Evolutionary conservation across 2,113 vertebrate species (phyloP).

Genomic region (Numenius arquata): DNA sequence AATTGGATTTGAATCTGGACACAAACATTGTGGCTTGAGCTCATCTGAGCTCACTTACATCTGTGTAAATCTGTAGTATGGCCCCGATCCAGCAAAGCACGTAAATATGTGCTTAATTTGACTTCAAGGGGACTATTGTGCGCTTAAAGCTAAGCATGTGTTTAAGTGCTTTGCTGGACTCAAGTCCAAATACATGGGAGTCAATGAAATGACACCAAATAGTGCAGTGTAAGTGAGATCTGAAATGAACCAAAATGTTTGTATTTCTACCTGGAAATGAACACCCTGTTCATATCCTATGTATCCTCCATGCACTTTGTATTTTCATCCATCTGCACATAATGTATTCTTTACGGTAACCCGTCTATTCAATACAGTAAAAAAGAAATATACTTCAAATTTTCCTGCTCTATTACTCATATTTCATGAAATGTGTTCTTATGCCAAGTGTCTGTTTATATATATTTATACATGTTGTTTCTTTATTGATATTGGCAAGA

Average conservation of each 20-base stretch:
- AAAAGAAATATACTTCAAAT: slow-evolving; percentile 60
- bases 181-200: slow-evolving; percentile 50
- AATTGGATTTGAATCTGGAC: slow-evolving; percentile 70
- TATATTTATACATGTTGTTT: slow-evolving; percentile 67
- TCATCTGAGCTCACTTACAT: slow-evolving; percentile 71
- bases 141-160: slow-evolving; percentile 58
- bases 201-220: slow-evolving; percentile 59
- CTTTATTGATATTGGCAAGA: slow-evolving; percentile 65
- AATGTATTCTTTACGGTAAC: slow-evolving; percentile 35
- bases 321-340: slow-evolving; percentile 5
- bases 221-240: slow-evolving; percentile 41
- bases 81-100: slow-evolving; percentile 52
- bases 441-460: slow-evolving; percentile 66
- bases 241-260: slow-evolving; percentile 68
- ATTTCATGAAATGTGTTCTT: slow-evolving; percentile 49
- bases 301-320: neutral
- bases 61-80: slow-evolving; percentile 70
- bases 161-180: slow-evolving; percentile 68
- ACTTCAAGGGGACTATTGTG: slow-evolving; percentile 68
- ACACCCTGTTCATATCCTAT: neutral
- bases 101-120: slow-evolving; percentile 71
- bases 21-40: slow-evolving; percentile 68
- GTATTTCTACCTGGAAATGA: slow-evolving; percentile 55
- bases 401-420: slow-evolving; percentile 59
- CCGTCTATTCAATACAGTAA: slow-evolving; percentile 48